Base-by-base conservation (phyloP, 2,113 vertebrate genomes). In the Petromus typicus region DNA sequence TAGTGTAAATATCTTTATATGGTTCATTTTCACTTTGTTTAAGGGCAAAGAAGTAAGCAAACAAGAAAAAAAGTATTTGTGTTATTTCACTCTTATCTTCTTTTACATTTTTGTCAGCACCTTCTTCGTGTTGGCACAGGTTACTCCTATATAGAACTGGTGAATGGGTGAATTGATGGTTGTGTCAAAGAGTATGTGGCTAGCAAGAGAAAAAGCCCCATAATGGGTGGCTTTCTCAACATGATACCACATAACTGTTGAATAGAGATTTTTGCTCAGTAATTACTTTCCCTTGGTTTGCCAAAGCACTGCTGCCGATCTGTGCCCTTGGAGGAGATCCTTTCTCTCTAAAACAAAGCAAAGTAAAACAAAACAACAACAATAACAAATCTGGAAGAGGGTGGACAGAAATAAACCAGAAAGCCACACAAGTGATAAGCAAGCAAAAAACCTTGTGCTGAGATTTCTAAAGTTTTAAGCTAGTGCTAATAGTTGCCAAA, bases 1-100 rank as follows among this genome's bases (percentile, higher is more conserved):
- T 45, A 45, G 5, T 56, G 23, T 85, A 86, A 87, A 80, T 66
- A 66, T 43, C 4, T 82, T n/a, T 63, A 43, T 37, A 2, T 51
- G 51, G 4, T 51, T 66, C 37, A 83, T 93, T 88, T 63, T 78
- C 16, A 95, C 93, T 92, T 94, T 54, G 48, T 63, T 90, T 7
- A 56, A 87, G 7, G 18, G 79, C 78, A 83, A 43, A 45, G 14
- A 89, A 86, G 12, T 86, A 54, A 64, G 32, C 12, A 37, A 57
- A 54, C 23, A 75, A 25, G 9, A 25, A 59, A 32, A 85, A 75
- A 75, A 1, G 4, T 16, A 85, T 94, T 90, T 89, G 23, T 84
- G 30, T 69, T 48, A 4, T 64, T 48, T 67, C 37, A 75, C 1
- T 84, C 22, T 84, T 51, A 34, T 32, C 27, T 81, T 59, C n/a